These are phyloP conservation scores for Alethe diademata DNA, from an alignment of 2,113 vertebrate genomes.

Conservation along the genomic window DNA sequence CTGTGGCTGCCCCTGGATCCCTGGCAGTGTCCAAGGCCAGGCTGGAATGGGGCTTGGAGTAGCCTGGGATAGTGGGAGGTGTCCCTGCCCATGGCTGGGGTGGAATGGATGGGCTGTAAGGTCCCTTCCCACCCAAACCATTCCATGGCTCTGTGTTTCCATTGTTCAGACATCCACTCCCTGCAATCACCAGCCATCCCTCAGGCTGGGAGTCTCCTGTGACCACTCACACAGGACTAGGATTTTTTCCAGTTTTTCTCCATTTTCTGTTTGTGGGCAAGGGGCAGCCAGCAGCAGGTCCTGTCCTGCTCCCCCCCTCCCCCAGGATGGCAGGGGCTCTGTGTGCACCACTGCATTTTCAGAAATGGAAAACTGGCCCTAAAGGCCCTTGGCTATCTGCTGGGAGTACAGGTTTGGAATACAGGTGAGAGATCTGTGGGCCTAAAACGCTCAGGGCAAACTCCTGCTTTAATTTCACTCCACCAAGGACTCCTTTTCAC, in stretches of 20 bases:
- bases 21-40: background rate
- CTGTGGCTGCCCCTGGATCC: background rate
- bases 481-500: background rate
- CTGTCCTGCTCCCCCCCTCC: background rate
- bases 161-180: background rate
- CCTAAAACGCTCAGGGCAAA: background rate
- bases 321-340: background rate
- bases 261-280: background rate
- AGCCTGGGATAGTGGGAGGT: background rate
- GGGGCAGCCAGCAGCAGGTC: background rate
- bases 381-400: background rate
- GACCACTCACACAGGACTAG: background rate
- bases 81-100: background rate
- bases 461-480: background rate
- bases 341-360: background rate
- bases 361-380: background rate
- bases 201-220: background rate
- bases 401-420: background rate
- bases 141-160: background rate
- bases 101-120: fast-evolving
- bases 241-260: background rate
- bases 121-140: background rate
- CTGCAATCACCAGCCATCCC: background rate
- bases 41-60: fast-evolving
- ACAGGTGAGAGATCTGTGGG: background rate